Percentiles rank a stretch among this genome's conserved stretches.
phyloP scores from a whole-genome alignment of 2,113 vertebrate genomes.

The Heloderma charlesbogerti region DNA sequence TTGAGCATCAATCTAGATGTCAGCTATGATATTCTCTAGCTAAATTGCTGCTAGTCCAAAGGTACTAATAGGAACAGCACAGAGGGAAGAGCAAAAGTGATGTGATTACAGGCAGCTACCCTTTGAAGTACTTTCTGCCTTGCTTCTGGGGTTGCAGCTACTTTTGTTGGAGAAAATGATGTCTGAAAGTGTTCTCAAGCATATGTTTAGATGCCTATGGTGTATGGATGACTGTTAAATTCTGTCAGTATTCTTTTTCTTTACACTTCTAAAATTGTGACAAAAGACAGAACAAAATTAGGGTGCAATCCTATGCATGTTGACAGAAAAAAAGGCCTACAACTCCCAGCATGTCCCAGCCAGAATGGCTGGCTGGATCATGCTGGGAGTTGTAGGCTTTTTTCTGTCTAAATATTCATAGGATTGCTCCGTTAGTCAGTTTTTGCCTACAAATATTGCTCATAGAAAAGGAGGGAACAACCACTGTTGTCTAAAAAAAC shows the following conservation, averaged over 20 bases:
- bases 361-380: too few relatives aligned
- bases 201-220: neutral
- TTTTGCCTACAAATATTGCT: conserved; percentile 13
- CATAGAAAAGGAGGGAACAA: conserved; percentile 15
- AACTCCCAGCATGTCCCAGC: too few relatives aligned
- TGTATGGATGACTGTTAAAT: neutral
- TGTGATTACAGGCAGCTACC: neutral
- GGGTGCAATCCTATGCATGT: neutral
- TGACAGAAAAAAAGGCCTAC: too few relatives aligned
- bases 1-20: neutral
- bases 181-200: neutral
- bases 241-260: accelerated
- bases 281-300: conserved; percentile 21
- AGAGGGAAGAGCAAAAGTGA: neutral
- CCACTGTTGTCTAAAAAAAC: neutral
- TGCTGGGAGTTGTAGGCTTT: too few relatives aligned
- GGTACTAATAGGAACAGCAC: neutral
- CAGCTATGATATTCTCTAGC: neutral
- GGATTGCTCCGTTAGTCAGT: too few relatives aligned
- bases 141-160: neutral
- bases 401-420: too few relatives aligned
- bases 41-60: neutral
- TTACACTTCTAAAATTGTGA: conserved; percentile 19
- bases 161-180: neutral
- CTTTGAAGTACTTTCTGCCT: neutral